These are phyloP conservation scores for Butastur rufipennis DNA, from an alignment of 2,113 vertebrate genomes.

Conservation along the genomic window DNA sequence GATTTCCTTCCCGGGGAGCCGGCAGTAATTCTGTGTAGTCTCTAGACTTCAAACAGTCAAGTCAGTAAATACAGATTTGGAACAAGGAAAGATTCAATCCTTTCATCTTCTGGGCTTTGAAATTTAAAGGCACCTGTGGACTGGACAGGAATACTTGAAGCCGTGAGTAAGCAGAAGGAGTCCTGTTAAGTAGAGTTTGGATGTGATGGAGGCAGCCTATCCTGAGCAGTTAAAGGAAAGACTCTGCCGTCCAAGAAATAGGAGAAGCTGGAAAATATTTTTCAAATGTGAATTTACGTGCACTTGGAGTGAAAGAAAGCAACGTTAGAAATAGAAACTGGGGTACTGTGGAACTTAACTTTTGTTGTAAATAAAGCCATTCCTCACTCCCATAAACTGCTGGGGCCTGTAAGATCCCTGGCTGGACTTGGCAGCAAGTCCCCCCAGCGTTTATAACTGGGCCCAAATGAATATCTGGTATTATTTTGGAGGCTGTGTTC, in stretches of 20 bases:
- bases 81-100: neutral
- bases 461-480: neutral
- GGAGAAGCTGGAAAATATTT: constrained; percentile 65
- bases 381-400: neutral
- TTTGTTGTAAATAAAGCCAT: neutral
- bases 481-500: neutral
- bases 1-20: neutral
- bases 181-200: neutral
- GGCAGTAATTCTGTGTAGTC: neutral
- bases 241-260: constrained; percentile 14
- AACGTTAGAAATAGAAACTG: neutral
- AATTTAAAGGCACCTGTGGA: constrained; percentile 26
- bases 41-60: constrained; percentile 8
- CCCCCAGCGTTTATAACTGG: neutral
- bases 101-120: constrained; percentile 47
- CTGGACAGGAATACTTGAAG: neutral
- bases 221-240: neutral
- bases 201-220: neutral
- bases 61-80: constrained; percentile 3
- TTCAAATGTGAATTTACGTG: constrained; percentile 20
- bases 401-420: neutral
- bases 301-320: neutral
- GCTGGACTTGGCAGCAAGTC: neutral
- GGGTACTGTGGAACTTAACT: neutral
- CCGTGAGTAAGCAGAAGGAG: constrained; percentile 41